Base-by-base conservation (phyloP, 2,888 invertebrate genomes). In the Acleris literana region DNA sequence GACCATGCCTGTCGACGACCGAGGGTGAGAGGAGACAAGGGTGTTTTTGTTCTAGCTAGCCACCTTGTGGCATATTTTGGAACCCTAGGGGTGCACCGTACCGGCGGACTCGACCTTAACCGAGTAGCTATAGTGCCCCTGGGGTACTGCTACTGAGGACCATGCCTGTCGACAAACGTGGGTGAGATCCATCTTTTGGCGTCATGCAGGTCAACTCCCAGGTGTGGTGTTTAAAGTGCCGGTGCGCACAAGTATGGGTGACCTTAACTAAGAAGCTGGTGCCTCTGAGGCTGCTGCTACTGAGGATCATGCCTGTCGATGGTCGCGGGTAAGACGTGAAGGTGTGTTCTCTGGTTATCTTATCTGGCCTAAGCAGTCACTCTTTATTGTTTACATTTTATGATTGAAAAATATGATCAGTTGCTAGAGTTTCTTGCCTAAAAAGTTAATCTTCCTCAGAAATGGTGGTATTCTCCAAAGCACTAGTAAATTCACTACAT, bases 141-240 rank as follows among this genome's bases (percentile, higher is more conserved):
- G 6, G 43, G 65, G 5, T 62, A 29, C 20, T 72, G 51, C 48
- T 71, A 33, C 53, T 70, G n/a, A 63, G 70, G n/a, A 59, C 51
- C n/a, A n/a, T 46, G 5, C 60, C 69, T 1, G 56, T 56, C 2
- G 52, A 57, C 0, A 18, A 29, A 3, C 17, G 58, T 5, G 69
- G 66, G 71, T 68, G 13, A 66, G 3, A 33, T 33, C 13, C 13
- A 39, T 39, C 11, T 39, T 39, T 0, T 4, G 13, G 4, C 39
- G 39, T 16, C 25, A 25, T 25, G 25, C 51, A 85, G 84, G 79
- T 85, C 59, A 62, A 64, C 4, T 86, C 84, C 3, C 73, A 69
- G 5, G 72, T 54, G 20, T 39, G 4, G 72, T 54, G 22, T 39
- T 44, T 5, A 59, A 59, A 3, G 54, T 87, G 33, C 46, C 60